Base-by-base conservation (phyloP, 2,888 invertebrate genomes). In the Heteromyza rotundicornis region DNA sequence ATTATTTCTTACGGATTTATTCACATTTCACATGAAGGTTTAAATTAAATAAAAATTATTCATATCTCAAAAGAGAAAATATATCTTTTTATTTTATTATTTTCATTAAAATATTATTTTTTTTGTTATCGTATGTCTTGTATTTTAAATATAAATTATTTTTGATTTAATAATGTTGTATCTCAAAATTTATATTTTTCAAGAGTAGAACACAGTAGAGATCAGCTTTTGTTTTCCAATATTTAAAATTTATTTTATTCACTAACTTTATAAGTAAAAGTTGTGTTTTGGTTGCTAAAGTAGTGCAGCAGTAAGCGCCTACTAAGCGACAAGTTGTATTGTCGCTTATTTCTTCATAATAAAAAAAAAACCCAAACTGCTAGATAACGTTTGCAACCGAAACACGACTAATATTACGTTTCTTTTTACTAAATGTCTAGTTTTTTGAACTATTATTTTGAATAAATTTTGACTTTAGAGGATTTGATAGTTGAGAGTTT, bases 61-160 rank as follows among this genome's bases (percentile, higher is more conserved):
- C 63, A 58, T 67, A 71, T 77, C 77, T 77, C 77, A 77, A 77
- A 76, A 77, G 77, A 77, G 77, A 77, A 77, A 76, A 78, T 77
- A 75, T 75, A 73, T 77, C 70, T 72, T 68, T 22, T 36, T 47
- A 54, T 55, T 16, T 56, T 59, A 8, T 24, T 55, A 50, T 47
- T 49, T 61, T 8, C 40, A 16, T 24, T 44, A 35, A 19, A 17
- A n/a, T 51, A 22, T 58, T 5, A 40, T 23, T 17, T 55, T 55
- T 50, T 49, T 23, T 40, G 44, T 62, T 35, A 17, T 54, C 20
- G 20, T 32, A 17, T 61, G 36, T 54, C 36, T 32, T 23, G 40
- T 54, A 40, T 64, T 65, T 66, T 64, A 58, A 59, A 65, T 65
- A 61, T 59, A 40, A 52, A 54, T 62, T 19, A 16, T 59, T 57